Percentiles rank a stretch among this genome's conserved stretches.
Conservation (phyloP, 2,888 invertebrate species). For the Rotaria sp. region DNA sequence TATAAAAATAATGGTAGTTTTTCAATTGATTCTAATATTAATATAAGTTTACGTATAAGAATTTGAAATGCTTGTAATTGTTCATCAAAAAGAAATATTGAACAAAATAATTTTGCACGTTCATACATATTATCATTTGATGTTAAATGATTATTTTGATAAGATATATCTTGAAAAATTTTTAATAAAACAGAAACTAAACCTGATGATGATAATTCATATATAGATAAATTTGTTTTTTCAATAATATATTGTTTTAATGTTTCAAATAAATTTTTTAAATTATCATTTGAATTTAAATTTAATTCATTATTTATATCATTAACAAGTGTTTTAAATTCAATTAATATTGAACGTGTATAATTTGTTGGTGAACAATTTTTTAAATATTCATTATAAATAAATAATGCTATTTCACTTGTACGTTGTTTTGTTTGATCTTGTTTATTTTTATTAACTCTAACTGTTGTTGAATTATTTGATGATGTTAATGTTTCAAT, state of each 20-base stretch:
- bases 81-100: conserved; percentile 31
- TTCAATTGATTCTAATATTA: conserved; percentile 88
- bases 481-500: neutral
- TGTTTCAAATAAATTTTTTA: neutral
- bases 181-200: conserved; percentile 78
- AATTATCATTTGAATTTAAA: neutral
- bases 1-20: conserved; percentile 85
- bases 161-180: neutral
- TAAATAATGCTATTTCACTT: neutral
- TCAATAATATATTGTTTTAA: conserved; percentile 32
- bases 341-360: conserved; percentile 1
- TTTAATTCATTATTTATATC: conserved; percentile 10
- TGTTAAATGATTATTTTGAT: neutral
- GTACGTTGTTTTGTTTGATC: conserved; percentile 14
- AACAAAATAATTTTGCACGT: conserved; percentile 58
- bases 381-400: conserved; percentile 14
- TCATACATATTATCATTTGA: conserved; percentile 45
- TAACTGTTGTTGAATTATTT: neutral
- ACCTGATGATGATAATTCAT: conserved; percentile 90
- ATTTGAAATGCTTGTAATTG: conserved; percentile 55
- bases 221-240: conserved; percentile 73
- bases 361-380: neutral
- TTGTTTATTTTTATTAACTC: neutral
- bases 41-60: conserved; percentile 80
- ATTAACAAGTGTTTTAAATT: neutral